Evolutionary conservation across 2,113 vertebrate species (phyloP), one percentile per base, ranked within the genome.

Genomic region (Grammomys dolichurus): DNA sequence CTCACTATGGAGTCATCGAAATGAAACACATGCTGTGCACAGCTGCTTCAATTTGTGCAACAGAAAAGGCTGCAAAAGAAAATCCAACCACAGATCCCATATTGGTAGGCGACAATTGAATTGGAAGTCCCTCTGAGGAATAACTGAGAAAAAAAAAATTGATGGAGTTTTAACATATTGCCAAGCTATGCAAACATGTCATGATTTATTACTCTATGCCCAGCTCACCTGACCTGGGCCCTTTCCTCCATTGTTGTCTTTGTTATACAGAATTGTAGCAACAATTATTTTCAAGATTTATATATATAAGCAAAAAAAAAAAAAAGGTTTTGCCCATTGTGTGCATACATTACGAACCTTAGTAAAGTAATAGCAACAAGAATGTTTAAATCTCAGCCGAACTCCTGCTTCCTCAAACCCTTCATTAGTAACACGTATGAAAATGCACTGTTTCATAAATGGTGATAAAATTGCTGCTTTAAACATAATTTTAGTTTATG

Each of bases 91-190:
- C 89, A 81, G 95, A 91, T 89, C 82, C 94, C 56, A 0, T 88
- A 73, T 60, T 80, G 26, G 75, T 87, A 93, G 84, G 73, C 73
- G 89, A 43, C 92, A 95, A 93, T 67, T 91, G 56, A 96, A 96
- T 65, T 97, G 75, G 89, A 97, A 95, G 82, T 90, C 94, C 96
- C 95, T 98, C 93, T 96, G 96, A 97, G 95, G 92, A 97, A 97
- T 94, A 96, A 87, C 48, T 19, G 22, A 73, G 78, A 69, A 48
- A 90, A 92, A 85, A 97, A 40, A 40, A 40, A 40, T 40, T 40
- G 51, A 95, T 46, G 84, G 85, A 96, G 67, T 91, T 95, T 87
- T 93, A 89, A 94, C 94, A 40, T 92, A 87, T 89, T n/a, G 26
- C 10, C 67, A 46, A 58, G 69, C 90, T 91, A 65, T n/a, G 63